Conservation (phyloP, 2,113 vertebrate species). For the Callocephalon fimbriatum region DNA sequence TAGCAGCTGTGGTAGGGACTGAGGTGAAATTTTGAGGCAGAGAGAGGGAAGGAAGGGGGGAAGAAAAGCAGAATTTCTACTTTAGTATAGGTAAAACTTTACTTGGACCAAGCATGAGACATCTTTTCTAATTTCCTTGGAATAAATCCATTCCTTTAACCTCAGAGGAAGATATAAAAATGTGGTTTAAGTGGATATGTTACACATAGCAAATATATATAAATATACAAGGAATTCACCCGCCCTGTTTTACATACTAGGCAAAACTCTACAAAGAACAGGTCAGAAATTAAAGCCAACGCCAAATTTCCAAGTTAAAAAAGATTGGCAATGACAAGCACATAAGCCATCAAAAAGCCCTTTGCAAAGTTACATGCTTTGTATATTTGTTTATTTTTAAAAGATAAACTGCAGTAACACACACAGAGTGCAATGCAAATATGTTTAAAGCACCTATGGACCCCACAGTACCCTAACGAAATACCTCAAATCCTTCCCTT, state of each 20-base stretch:
- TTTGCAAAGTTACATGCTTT: not conserved
- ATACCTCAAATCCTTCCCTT: not conserved
- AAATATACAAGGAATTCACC: not conserved
- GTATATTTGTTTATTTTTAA: not conserved
- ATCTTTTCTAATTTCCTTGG: not conserved
- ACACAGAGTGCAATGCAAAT: not conserved
- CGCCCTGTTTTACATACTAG: not conserved
- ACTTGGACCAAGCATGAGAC: not conserved
- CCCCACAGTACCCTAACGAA: not conserved
- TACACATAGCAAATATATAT: not conserved
- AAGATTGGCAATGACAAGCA: not conserved
- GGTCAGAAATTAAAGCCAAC: not conserved
- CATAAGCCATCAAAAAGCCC: not conserved
- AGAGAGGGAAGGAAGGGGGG: not conserved
- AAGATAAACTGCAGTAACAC: not conserved
- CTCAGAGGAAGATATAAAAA: not conserved
- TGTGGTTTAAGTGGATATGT: not conserved
- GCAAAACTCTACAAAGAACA: not conserved
- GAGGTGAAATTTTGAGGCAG: not conserved
- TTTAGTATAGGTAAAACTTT: not conserved
- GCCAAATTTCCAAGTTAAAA: not conserved
- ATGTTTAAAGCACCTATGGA: not conserved
- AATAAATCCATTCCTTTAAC: not conserved
- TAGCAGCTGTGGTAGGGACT: constrained; percentile 94
- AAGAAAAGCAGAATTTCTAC: constrained; percentile 10